These are phyloP conservation scores for Hyperopisus bebe DNA, from an alignment of 2,113 vertebrate species.

Conservation along the genomic window DNA sequence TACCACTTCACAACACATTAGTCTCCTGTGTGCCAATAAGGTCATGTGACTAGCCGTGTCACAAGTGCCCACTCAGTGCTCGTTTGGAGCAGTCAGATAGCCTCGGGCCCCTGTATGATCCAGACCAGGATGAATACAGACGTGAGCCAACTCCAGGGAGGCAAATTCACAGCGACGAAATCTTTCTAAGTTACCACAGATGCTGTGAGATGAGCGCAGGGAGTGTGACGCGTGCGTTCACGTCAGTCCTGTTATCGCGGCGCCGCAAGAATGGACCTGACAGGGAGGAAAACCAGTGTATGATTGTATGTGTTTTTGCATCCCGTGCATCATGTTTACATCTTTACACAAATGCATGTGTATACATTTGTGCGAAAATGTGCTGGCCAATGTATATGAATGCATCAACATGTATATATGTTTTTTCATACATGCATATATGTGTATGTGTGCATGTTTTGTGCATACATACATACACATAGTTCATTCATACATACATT, in stretches of 20 bases:
- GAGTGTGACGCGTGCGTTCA: background rate
- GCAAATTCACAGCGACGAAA: background rate
- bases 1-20: conserved; percentile 12
- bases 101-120: background rate
- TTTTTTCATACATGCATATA: background rate
- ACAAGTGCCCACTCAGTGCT: conserved; percentile 17
- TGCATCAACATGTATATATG: background rate
- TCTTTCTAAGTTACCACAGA: background rate
- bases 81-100: conserved; percentile 8
- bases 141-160: background rate
- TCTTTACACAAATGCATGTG: background rate
- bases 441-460: background rate
- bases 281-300: background rate
- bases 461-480: background rate
- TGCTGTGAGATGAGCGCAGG: background rate
- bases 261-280: background rate
- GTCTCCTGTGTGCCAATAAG: conserved; percentile 4
- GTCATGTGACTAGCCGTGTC: conserved; percentile 19
- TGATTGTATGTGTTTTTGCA: background rate
- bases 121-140: conserved; percentile 15
- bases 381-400: background rate
- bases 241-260: background rate
- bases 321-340: background rate
- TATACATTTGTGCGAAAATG: background rate
- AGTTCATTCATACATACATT: background rate